Base-by-base conservation (phyloP, 1,140 invertebrate species). In the Diabrotica undecimpunctata region DNA sequence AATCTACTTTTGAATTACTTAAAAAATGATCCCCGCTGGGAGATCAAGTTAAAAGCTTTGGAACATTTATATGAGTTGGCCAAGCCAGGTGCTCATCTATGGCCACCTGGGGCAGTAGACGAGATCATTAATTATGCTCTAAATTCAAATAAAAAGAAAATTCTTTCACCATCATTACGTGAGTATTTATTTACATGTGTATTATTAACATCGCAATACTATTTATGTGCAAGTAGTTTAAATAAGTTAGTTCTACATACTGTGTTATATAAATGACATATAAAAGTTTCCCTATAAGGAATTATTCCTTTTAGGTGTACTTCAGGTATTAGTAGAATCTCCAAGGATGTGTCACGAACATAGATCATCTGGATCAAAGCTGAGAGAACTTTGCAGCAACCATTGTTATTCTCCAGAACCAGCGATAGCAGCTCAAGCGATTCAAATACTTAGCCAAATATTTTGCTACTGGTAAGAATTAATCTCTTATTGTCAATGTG, bases 61-160 rank as follows among this genome's bases (percentile, higher is more conserved):
- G 81, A 87, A 37, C 87, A 94, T 60, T 81, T 97, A 25, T 85
- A 88, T 72, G 83, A 84, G 51, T 79, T 97, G 61, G 94, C 93
- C 0, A 85, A 85, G 67, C 84, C 84, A 71, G 89, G 89, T 11
- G 88, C 93, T 6, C 91, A 94, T 81, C 81, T 94, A 5, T 96
- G 94, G 94, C 90, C 88, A 2, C 82, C 85, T 60, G 80, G 83
- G 11, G 85, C 91, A 62, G 82, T 77, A 38, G 73, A 79, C 56
- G 70, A 70, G 59, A 70, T 78, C 10, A 69, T 78, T 13, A 76
- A 78, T 65, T 76, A 75, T 53, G 73, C 74, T 35, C 68, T 75
- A 12, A 65, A 67, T 36, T 72, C 74, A 7, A 63, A 72, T 52
- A 65, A 72, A 38, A 70, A 71, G 11, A 70, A 70, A 64, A 65